These are phyloP conservation scores for Myotis yumanensis DNA, from an alignment of 2,113 vertebrate species.

Conservation along the genomic window DNA sequence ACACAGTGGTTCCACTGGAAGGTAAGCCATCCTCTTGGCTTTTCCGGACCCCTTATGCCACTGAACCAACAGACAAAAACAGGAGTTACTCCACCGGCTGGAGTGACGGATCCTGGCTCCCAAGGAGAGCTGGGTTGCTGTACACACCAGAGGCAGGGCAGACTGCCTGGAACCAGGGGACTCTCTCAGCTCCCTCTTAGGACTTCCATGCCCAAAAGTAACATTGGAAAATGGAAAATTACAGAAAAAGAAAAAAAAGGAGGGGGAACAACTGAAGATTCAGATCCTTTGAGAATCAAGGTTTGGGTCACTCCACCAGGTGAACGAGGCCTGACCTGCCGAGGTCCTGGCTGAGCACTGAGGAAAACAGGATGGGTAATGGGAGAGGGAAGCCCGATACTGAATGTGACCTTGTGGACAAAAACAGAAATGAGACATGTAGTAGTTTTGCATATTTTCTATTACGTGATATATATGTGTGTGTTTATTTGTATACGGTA, in stretches of 20 bases:
- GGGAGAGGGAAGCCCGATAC: neutral
- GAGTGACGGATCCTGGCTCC: neutral
- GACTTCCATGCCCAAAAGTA: neutral
- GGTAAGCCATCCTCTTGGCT: neutral
- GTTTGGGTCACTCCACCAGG: neutral
- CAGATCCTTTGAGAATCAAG: neutral
- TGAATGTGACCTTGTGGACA: neutral
- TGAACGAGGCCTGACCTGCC: neutral
- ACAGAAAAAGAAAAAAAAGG: neutral
- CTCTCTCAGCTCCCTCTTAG: neutral
- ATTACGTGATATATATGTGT: neutral
- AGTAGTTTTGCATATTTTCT: neutral
- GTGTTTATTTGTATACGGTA: neutral
- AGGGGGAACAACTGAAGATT: neutral
- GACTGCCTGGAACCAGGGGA: neutral
- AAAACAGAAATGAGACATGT: neutral
- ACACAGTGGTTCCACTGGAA: neutral
- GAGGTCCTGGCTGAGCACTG: neutral
- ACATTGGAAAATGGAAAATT: neutral
- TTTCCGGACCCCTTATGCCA: neutral
- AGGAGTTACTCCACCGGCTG: neutral
- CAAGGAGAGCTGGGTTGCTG: neutral
- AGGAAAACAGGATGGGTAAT: neutral
- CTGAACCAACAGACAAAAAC: neutral
- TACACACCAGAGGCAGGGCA: neutral